Evolutionary conservation across 2,888 invertebrate species (phyloP).

Genomic region (Sphecodes monilicornis): DNA sequence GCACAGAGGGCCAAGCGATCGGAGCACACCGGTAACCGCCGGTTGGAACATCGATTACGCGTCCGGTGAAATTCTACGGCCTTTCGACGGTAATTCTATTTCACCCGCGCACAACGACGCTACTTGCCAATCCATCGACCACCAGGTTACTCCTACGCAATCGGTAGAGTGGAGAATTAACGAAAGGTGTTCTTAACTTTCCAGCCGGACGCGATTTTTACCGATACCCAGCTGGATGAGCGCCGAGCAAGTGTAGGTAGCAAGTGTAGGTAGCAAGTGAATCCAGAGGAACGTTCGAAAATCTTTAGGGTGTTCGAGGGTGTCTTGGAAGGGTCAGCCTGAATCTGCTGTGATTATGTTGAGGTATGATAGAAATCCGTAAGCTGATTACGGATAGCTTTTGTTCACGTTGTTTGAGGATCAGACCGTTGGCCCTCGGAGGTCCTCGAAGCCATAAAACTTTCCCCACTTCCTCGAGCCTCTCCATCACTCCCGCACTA

Average conservation of each 20-base stretch:
- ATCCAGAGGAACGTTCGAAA: background rate
- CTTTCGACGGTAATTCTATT: conserved; percentile 56
- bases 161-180: conserved; percentile 39
- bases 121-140: background rate
- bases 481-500: background rate
- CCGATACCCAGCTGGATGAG: background rate
- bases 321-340: background rate
- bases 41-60: conserved; percentile 26
- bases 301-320: background rate
- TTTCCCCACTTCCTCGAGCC: background rate
- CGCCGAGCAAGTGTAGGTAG: background rate
- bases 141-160: conserved; percentile 40
- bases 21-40: conserved; percentile 1
- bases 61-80: conserved; percentile 39
- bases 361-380: background rate
- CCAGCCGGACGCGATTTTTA: background rate
- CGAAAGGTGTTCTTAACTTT: conserved; percentile 39
- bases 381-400: background rate
- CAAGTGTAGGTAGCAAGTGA: background rate
- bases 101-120: conserved; percentile 24
- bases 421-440: background rate
- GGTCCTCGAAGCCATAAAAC: background rate
- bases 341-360: background rate
- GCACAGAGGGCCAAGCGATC: background rate
- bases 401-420: background rate